Evolutionary conservation across 2,113 vertebrate species (phyloP), one percentile per base, ranked within the genome.

Genomic region (Nannospalax galili): DNA sequence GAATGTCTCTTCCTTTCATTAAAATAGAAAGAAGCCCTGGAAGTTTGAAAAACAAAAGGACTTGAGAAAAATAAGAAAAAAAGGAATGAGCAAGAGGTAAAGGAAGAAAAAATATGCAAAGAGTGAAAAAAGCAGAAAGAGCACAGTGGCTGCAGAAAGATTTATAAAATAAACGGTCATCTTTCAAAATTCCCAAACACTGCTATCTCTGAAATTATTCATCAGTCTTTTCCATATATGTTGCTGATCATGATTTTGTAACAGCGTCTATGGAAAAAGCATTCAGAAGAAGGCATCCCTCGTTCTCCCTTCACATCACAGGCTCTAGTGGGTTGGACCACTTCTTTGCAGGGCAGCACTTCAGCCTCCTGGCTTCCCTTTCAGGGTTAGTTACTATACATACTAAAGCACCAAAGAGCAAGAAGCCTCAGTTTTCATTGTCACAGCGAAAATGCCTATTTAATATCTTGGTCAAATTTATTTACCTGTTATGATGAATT

Each of bases 401-500:
- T 58, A 60, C 7, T 30, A 88, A 64, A 22, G 10, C n/a, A 86
- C 64, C 10, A n/a, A 74, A 17, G 22, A 86, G 58, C n/a, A 90
- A 84, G 14, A 15, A 32, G 2, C 45, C 32, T 56, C 2, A 2
- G 24, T 93, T 28, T 94, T 62, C 84, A 17, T 35, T 90, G 45
- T 90, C n/a, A n/a, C n/a, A n/a, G n/a, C n/a, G 20, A 75, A 89
- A 30, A 28, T 62, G 10, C 60, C 4, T 22, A 32, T 24, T 94
- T 84, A 92, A 91, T 65, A 19, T 86, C 62, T 94, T 95, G 69
- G 42, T 90, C 75, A 95, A 90, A 94, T 73, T 67, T 90, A 81
- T 88, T 97, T 94, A 94, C 90, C 56, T 88, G 11, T 96, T 90
- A 52, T 72, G 26, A 81, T 69, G 48, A 94, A 28, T 67, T 96